Percentiles rank a stretch among this genome's conserved stretches.
phyloP scores from a whole-genome alignment of 2,797 vertebrate species.

The Tinamus major region DNA sequence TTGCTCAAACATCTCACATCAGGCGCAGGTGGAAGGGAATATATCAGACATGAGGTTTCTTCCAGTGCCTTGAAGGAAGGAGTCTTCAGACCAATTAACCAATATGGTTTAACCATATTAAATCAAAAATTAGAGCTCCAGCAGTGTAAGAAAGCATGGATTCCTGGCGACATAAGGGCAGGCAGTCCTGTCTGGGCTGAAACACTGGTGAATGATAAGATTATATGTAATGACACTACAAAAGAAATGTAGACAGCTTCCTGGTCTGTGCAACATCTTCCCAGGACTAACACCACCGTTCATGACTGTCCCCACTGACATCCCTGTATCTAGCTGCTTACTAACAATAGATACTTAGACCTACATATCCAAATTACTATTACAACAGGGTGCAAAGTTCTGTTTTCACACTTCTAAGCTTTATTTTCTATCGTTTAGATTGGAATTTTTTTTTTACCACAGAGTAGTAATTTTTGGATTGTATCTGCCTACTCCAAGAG shows the following conservation, averaged over 20 bases:
- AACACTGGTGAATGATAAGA: not conserved
- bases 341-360: not conserved
- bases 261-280: not conserved
- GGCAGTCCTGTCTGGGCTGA: not conserved
- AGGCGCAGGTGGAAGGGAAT: not conserved
- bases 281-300: not conserved
- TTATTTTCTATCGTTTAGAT: not conserved
- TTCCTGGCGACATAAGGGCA: not conserved
- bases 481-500: not conserved
- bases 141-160: rapidly evolving
- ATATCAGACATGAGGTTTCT: rapidly evolving
- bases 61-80: not conserved
- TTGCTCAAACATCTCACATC: not conserved
- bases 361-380: not conserved
- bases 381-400: not conserved
- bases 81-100: not conserved
- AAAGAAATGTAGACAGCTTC: not conserved
- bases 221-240: not conserved
- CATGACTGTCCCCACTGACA: not conserved
- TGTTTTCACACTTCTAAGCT: not conserved
- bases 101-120: not conserved
- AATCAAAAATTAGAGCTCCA: not conserved
- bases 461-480: not conserved
- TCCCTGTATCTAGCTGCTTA: not conserved
- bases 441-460: not conserved